Conservation (phyloP, 2,113 vertebrate species). For the Ptyas mucosa region DNA sequence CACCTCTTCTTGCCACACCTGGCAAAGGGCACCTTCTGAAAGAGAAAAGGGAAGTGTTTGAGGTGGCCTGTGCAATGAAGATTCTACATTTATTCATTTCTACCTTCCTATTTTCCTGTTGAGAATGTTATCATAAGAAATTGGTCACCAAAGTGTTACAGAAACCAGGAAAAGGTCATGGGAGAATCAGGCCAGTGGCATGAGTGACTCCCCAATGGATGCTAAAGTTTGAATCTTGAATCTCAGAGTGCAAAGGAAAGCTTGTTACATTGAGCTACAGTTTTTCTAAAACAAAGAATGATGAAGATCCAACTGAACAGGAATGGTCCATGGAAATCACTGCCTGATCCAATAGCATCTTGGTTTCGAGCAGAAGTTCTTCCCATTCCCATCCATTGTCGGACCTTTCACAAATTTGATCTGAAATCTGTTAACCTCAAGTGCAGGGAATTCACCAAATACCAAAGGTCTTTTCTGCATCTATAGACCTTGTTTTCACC, state of each 20-base stretch:
- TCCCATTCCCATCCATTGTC: neutral
- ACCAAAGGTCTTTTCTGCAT: too few species aligned
- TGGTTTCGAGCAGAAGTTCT: neutral
- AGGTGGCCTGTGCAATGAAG: too few species aligned
- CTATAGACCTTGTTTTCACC: too few species aligned
- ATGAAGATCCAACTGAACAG: neutral
- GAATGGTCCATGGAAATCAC: neutral
- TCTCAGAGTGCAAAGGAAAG: too few species aligned
- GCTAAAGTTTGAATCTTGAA: neutral
- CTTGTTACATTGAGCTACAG: neutral
- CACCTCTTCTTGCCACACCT: neutral
- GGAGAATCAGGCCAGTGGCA: neutral
- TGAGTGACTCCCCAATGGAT: neutral
- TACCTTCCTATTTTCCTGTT: too few species aligned
- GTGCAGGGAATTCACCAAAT: too few species aligned
- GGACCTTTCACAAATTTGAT: neutral
- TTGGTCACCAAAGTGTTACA: too few species aligned
- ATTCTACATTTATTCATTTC: too few species aligned
- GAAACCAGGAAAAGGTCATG: too few species aligned
- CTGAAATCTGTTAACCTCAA: too few species aligned
- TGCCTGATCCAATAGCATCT: neutral
- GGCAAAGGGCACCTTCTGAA: neutral
- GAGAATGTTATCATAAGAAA: too few species aligned
- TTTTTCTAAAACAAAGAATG: neutral
- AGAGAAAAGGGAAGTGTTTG: neutral